These are phyloP conservation scores for Dicentrarchus labrax DNA, from an alignment of 2,113 vertebrate genomes.

Conservation along the genomic window DNA sequence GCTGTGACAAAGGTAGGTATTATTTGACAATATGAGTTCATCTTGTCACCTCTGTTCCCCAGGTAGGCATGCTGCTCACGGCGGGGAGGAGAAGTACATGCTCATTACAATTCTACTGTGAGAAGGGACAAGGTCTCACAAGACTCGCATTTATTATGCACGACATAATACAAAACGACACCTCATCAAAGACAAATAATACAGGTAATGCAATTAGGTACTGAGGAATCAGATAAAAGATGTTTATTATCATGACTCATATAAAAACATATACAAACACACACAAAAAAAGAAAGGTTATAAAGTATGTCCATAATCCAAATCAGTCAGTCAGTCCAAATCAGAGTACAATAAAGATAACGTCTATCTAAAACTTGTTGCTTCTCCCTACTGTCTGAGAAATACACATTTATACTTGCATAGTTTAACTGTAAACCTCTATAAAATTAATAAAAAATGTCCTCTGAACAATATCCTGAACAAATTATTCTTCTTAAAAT, in stretches of 20 bases:
- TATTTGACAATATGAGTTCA: constrained; percentile 73
- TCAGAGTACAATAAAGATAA: constrained; percentile 31
- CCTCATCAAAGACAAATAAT: constrained; percentile 52
- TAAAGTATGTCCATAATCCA: constrained; percentile 32
- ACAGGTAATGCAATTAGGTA: constrained; percentile 57
- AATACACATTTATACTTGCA: constrained; percentile 34
- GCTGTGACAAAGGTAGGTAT: constrained; percentile 77
- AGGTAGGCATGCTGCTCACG: constrained; percentile 58
- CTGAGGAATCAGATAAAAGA: constrained; percentile 49
- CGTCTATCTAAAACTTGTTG: background rate
- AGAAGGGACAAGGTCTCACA: constrained; percentile 66
- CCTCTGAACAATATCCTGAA: background rate
- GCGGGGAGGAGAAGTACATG: constrained; percentile 70
- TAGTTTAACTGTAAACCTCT: constrained; percentile 3
- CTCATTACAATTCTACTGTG: constrained; percentile 71
- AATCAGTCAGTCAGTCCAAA: constrained; percentile 36
- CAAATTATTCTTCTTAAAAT: background rate
- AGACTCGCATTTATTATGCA: constrained; percentile 65
- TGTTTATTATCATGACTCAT: constrained; percentile 67
- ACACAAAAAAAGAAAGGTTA: constrained; percentile 13
- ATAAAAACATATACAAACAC: constrained; percentile 63
- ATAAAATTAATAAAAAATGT: background rate
- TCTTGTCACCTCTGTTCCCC: constrained; percentile 76
- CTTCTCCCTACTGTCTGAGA: background rate
- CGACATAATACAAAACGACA: constrained; percentile 46